These are phyloP conservation scores for Coenobita brevimanus DNA, from an alignment of 1,140 invertebrate species.

Conservation along the genomic window DNA sequence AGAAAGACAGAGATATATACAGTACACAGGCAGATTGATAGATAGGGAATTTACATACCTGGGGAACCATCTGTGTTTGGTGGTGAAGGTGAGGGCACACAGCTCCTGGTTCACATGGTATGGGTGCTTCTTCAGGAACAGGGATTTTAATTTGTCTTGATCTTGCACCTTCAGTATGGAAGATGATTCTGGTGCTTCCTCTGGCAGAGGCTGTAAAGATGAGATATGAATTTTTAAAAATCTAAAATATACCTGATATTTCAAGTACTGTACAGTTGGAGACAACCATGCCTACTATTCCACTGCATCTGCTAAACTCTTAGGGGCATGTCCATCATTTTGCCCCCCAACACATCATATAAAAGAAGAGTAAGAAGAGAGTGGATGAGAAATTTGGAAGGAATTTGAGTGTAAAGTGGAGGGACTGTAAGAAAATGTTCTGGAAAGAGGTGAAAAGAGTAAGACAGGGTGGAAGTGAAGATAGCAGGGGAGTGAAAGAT, in stretches of 20 bases:
- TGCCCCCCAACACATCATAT: too few relatives aligned
- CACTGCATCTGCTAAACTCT: too few relatives aligned
- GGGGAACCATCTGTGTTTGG: conserved; percentile 71
- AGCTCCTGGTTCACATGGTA: conserved; percentile 69
- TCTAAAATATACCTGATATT: background rate
- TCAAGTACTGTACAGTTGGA: too few relatives aligned
- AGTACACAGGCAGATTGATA: background rate
- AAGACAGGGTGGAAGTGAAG: too few relatives aligned
- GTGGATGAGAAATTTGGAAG: too few relatives aligned
- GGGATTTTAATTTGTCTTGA: conserved; percentile 67
- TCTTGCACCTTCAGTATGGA: conserved; percentile 71
- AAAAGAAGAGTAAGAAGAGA: too few relatives aligned
- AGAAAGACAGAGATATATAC: background rate
- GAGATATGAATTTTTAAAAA: conserved; percentile 13
- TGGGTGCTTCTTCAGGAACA: conserved; percentile 67
- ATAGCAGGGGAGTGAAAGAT: too few relatives aligned
- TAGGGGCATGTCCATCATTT: too few relatives aligned
- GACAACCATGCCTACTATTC: too few relatives aligned
- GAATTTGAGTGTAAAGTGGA: too few relatives aligned
- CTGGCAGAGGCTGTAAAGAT: conserved; percentile 62
- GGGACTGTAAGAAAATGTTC: too few relatives aligned
- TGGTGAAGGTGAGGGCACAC: conserved; percentile 71
- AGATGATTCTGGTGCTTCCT: conserved; percentile 62
- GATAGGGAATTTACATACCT: conserved; percentile 64
- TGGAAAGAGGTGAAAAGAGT: too few relatives aligned